Evolutionary conservation across 2,113 vertebrate species (phyloP), one percentile per base, ranked within the genome.

Genomic region (Nicator chloris): DNA sequence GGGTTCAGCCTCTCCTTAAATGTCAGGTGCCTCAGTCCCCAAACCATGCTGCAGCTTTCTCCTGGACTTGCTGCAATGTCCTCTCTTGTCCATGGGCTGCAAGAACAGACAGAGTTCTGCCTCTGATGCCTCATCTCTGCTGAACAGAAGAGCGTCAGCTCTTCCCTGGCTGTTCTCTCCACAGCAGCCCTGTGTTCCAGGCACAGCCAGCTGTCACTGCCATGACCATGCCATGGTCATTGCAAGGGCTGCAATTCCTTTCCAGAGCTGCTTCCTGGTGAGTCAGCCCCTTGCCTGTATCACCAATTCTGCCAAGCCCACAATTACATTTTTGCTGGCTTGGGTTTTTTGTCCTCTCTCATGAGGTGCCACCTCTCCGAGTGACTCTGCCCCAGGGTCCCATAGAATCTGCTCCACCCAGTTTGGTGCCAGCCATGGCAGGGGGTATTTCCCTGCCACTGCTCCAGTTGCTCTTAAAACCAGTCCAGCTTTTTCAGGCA

Each of bases 121-220:
- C 30, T 30, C 1, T 12, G 61, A 16, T 33, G 39, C 11, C 35
- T 24, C 49, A 13, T 7, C 35, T 9, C 47, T 13, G 15, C 20
- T 1, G 4, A 45, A 22, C 4, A 57, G 33, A 54, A 23, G 63
- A 63, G 30, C 1, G 0, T 17, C 23, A 37, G 12, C 15, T 3
- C 27, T 11, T 37, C 49, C 27, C 49, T 54, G 63, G 27, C 57
- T 60, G 8, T 2, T 11, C 35, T 60, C 35, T 7, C 21, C 11
- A 30, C 23, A 54, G n/a, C 60, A 91, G 42, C 30, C 21, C 39
- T 7, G 22, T 42, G 79, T 72, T 69, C 60, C 44, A 10, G 15
- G 3, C 2, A 5, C 60, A 12, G 28, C 20, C 31, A n/a, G 50
- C 51, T 65, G 17, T 11, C n/a, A 6, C 28, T 80, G 72, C 37